phyloP scores from a whole-genome alignment of 2,888 invertebrate species.

The Lagria hirta region DNA sequence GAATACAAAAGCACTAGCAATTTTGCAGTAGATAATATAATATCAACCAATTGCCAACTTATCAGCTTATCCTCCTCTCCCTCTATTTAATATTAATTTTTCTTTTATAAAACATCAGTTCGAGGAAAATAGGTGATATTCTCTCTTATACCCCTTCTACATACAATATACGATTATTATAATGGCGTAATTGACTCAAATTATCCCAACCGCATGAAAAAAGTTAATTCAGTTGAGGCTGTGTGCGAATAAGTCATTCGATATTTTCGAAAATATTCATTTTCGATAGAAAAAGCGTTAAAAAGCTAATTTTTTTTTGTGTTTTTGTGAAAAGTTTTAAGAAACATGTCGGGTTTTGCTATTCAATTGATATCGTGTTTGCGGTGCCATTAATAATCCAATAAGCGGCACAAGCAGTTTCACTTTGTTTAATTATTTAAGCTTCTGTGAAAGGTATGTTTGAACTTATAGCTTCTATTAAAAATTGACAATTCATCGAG shows the following conservation, averaged over 20 bases:
- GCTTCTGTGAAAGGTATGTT: slow-evolving; percentile 30
- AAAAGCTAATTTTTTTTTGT: slow-evolving; percentile 1
- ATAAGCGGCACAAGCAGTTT: slow-evolving; percentile 41
- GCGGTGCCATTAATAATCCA: slow-evolving; percentile 36
- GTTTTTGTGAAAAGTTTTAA: not conserved
- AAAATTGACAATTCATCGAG: not conserved
- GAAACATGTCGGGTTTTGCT: not conserved
- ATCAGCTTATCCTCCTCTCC: too few relatives aligned
- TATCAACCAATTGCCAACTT: slow-evolving; percentile 18
- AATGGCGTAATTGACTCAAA: slow-evolving; percentile 50
- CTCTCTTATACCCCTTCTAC: slow-evolving; percentile 39
- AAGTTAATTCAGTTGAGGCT: slow-evolving; percentile 46
- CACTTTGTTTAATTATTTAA: slow-evolving; percentile 41
- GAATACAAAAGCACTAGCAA: slow-evolving; percentile 16
- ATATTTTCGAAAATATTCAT: too few relatives aligned
- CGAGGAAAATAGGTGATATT: slow-evolving; percentile 31
- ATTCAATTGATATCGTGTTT: not conserved
- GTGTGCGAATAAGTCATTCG: slow-evolving; percentile 40
- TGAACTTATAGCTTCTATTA: slow-evolving; percentile 24
- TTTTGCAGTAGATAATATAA: slow-evolving; percentile 13
- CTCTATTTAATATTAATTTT: slow-evolving; percentile 15
- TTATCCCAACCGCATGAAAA: slow-evolving; percentile 50
- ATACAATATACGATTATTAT: slow-evolving; percentile 48
- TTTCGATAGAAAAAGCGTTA: slow-evolving; percentile 4
- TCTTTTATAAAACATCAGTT: slow-evolving; percentile 22